Evolutionary conservation across 2,113 vertebrate genomes (phyloP), one percentile per base, ranked within the genome.

Genomic region (Mungos mungo): DNA sequence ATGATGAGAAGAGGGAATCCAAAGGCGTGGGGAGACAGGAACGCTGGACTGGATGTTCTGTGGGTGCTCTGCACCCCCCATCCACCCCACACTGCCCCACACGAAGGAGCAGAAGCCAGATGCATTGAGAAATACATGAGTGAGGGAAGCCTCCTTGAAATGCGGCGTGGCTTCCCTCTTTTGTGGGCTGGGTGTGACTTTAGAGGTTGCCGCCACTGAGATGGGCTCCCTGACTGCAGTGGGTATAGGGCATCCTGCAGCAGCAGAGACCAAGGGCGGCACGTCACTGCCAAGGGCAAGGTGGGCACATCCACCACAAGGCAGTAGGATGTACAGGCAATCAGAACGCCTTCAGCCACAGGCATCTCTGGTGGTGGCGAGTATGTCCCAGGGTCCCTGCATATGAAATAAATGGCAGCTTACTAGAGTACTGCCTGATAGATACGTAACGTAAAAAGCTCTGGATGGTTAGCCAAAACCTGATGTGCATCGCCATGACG

Each of bases 71-170:
- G 33, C 33, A 16, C 11, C 47, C 14, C 7, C 5, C n/a, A 12
- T 27, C 23, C 25, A 7, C 14, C 13, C 38, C 18, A 5, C 27
- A 35, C 0, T 35, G 29, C 54, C 21, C 14, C 52, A 25, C 7
- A 5, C 25, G 60, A 45, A 79, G n/a, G 45, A 47, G 13, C 45
- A 25, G 69, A 41, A 29, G 74, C 54, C 60, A 50, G 69, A 33
- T 35, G 71, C 50, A 7, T 18, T 0, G 21, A 87, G 66, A 74
- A 15, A 25, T 4, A 7, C 15, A 5, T 5, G 38, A 10, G 52
- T 13, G 21, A 33, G 33, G 76, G 69, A 57, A 29, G 33, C 31
- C 2, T 52, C 41, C 63, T 69, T 25, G 57, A 33, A 11, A 33
- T 47, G 89, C 77, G 16, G 7, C 0, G 0, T 9, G 1, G 63